Evolutionary conservation across 2,888 invertebrate genomes (phyloP), one percentile per base, ranked within the genome.

Genomic region (Temnothorax rugatulus): DNA sequence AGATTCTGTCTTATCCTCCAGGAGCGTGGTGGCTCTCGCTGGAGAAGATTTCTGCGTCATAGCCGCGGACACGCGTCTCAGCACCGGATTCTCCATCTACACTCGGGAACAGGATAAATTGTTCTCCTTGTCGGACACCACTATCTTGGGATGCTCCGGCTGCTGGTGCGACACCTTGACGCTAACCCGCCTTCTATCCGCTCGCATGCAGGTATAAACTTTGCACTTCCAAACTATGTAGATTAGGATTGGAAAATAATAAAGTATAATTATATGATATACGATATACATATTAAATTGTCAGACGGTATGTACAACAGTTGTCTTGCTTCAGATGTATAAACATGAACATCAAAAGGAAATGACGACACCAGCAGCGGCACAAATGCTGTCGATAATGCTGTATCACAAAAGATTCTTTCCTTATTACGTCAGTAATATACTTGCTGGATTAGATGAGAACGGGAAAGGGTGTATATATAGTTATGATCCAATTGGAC

Each of bases 111-210:
- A 98, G 93, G 97, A 97, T 88, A 99, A 99, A 95, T 95, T 99
- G 13, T 98, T 98, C 93, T 95, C 96, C 88, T 95, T 99, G 90
- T 98, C 98, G 0, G 95, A 97, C 0, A 96, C 96, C 71, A 99
- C 99, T 0, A 97, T 99, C 54, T 95, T 99, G n/a, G 99, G 98
- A 0, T 98, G 98, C 82, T 97, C 98, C 34, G 99, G 99, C 29
- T 99, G 99, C 95, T 99, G 99, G 98, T 99, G 99, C 93, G 99
- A 99, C 95, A 98, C 98, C 5, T 95, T 99, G 25, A 98, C 99
- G 0, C 95, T 99, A 69, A 98, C 98, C 13, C 96, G 98, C 89
- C 95, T 98, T 87, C 95, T 99, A 47, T 96, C 97, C 88, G 98
- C 98, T 79, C 96, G 98, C 83, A 97, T 99, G 97, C 98, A 98